Conservation (phyloP, 2,888 invertebrate species). For the Drosophila cracens region DNA sequence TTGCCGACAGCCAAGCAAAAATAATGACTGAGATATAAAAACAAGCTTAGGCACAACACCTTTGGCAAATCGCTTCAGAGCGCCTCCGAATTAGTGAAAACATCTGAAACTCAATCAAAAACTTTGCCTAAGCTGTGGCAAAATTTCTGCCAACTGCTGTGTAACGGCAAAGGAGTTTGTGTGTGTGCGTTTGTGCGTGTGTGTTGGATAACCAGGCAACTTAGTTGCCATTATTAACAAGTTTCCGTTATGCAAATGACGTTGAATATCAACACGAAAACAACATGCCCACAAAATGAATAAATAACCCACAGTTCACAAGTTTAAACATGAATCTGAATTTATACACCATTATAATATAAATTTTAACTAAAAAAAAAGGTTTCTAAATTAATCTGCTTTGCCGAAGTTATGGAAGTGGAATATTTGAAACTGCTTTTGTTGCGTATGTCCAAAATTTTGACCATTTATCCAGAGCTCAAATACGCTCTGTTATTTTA, state of each 20-base stretch:
- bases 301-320: conserved; percentile 1
- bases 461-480: not conserved
- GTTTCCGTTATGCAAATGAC: conserved; percentile 55
- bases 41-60: conserved; percentile 40
- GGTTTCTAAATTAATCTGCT: no score
- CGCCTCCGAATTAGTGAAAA: conserved; percentile 28
- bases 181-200: conserved; percentile 7
- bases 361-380: no score
- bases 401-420: no score
- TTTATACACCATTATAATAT: no score
- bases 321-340: not conserved
- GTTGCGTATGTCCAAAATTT: not conserved
- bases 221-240: conserved; percentile 57
- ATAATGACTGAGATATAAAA: conserved; percentile 40
- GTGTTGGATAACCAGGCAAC: conserved; percentile 38
- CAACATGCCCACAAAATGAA: conserved; percentile 14
- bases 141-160: conserved; percentile 45
- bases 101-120: conserved; percentile 54
- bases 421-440: no score
- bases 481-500: not conserved
- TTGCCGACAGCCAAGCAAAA: conserved; percentile 28
- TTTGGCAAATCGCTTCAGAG: conserved; percentile 38
- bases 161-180: conserved; percentile 4
- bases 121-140: conserved; percentile 48
- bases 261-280: conserved; percentile 24